A percentile compares a stretch with the other conserved stretches of the same genome.
phyloP scores from a whole-genome alignment of 2,888 invertebrate genomes.

The Lypha dubia region DNA sequence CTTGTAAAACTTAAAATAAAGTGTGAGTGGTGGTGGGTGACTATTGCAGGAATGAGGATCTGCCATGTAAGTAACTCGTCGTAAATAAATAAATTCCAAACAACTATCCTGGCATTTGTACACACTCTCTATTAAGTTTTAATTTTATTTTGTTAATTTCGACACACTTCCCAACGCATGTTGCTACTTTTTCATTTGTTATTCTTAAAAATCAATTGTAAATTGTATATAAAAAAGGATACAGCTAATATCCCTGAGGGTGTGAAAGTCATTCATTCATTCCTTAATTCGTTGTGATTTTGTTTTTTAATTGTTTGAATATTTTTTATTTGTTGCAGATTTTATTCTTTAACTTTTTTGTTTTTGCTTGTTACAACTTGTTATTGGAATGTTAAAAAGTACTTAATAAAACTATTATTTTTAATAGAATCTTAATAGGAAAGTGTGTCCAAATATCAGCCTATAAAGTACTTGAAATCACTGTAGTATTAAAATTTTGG shows the following conservation, averaged over 20 bases:
- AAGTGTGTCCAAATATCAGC: conserved; percentile 19
- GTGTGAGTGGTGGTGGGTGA: background rate
- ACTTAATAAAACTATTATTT: conserved; percentile 10
- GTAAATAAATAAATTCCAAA: conserved; percentile 57
- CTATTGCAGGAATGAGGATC: conserved; percentile 36
- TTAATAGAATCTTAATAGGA: background rate
- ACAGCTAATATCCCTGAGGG: conserved; percentile 81
- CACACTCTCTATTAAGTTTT: conserved; percentile 42
- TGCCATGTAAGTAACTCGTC: conserved; percentile 34
- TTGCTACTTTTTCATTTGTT: conserved; percentile 62
- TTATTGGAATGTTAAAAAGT: background rate
- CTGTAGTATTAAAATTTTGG: background rate
- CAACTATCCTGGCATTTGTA: conserved; percentile 59
- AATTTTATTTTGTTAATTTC: conserved; percentile 64
- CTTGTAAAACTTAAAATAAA: background rate
- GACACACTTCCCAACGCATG: conserved; percentile 74
- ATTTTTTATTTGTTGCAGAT: conserved; percentile 34
- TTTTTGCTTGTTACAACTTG: no score
- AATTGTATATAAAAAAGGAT: conserved; percentile 59
- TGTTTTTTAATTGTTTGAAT: conserved; percentile 33
- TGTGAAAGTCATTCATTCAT: conserved; percentile 79
- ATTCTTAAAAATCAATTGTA: conserved; percentile 40
- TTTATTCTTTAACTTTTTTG: no score
- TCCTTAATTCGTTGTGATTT: conserved; percentile 48
- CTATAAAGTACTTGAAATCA: conserved; percentile 23